phyloP scores from a whole-genome alignment of 2,113 vertebrate genomes.

The Ahaetulla prasina region DNA sequence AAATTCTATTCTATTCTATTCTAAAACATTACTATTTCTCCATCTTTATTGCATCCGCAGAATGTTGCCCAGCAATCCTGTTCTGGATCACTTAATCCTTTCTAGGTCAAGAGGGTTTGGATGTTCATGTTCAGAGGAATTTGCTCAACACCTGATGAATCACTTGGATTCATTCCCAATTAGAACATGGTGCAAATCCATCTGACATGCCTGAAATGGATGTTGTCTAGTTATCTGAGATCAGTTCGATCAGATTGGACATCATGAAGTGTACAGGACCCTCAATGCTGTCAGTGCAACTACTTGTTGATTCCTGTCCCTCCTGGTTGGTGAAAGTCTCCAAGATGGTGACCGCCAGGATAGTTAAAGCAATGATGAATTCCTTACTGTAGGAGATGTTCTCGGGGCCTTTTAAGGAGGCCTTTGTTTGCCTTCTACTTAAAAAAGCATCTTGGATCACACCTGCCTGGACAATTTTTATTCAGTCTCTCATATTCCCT shows the following conservation, averaged over 20 bases:
- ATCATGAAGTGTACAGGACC: neutral
- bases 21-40: neutral
- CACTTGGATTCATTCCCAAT: neutral
- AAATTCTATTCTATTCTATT: too few species aligned
- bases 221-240: neutral
- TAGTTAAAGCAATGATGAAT: neutral
- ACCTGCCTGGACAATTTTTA: neutral
- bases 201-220: neutral
- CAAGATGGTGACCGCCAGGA: neutral
- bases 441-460: neutral
- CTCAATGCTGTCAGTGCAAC: neutral
- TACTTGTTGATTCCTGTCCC: neutral
- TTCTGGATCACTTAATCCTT: neutral
- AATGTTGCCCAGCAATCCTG: neutral
- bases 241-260: neutral
- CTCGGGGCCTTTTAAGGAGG: neutral
- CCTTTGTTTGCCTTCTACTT: neutral
- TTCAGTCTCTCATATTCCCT: neutral
- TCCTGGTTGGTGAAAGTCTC: neutral
- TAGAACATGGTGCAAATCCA: neutral
- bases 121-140: neutral
- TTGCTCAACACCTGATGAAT: neutral
- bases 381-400: neutral
- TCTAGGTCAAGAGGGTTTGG: neutral
- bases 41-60: neutral